Evolutionary conservation across 2,113 vertebrate species (phyloP).

Genomic region (Ophthalmolycus amberensis): DNA sequence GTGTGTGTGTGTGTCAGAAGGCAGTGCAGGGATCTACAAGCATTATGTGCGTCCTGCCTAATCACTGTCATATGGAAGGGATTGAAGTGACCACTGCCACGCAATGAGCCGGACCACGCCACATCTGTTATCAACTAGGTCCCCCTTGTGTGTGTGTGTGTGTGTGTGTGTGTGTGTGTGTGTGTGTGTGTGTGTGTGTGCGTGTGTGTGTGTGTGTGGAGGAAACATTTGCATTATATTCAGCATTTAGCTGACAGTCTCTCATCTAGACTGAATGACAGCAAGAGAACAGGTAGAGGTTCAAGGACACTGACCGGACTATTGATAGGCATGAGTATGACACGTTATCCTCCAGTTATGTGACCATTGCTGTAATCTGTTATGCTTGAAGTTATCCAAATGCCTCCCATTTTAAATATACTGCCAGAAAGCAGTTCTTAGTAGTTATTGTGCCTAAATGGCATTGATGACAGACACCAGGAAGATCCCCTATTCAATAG

Average conservation of each 20-base stretch:
- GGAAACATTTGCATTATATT: conserved; percentile 8
- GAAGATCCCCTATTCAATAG: conserved; percentile 1
- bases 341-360: not conserved
- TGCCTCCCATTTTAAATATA: not conserved
- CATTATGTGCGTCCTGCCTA: conserved; percentile 88
- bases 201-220: conserved; percentile 1
- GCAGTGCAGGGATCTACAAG: conserved; percentile 88
- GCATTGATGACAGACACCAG: conserved; percentile 9
- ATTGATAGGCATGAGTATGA: conserved; percentile 11
- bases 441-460: not conserved
- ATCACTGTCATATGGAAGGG: conserved; percentile 97
- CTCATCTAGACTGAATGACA: conserved; percentile 8
- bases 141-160: conserved; percentile 5
- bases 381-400: not conserved
- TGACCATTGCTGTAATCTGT: not conserved
- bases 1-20: conserved; percentile 85
- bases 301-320: conserved; percentile 16
- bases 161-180: conserved; percentile 5
- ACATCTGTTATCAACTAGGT: conserved; percentile 61
- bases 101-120: conserved; percentile 74
- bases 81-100: conserved; percentile 87
- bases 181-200: not conserved
- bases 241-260: conserved; percentile 2
- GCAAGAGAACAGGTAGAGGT: conserved; percentile 3
- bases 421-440: not conserved